Conservation (phyloP, 2,797 vertebrate species). For the Psittacula derbiana region DNA sequence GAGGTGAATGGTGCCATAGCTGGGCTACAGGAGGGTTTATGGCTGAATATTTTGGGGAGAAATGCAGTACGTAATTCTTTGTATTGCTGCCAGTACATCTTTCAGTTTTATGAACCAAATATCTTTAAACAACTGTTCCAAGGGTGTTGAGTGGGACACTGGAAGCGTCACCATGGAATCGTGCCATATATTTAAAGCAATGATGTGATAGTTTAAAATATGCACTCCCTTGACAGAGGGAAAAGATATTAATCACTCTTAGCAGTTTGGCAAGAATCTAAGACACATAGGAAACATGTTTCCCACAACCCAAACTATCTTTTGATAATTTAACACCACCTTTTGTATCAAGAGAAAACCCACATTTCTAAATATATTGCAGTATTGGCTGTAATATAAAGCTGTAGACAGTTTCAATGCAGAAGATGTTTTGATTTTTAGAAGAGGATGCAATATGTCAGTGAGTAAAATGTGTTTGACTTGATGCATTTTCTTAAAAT, state of each 20-base stretch:
- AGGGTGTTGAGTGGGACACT: background rate
- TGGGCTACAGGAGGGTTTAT: background rate
- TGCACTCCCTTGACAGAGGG: background rate
- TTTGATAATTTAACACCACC: background rate
- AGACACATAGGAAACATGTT: background rate
- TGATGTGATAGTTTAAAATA: constrained; percentile 32
- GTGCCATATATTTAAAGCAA: background rate
- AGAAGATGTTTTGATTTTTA: background rate
- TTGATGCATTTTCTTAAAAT: background rate
- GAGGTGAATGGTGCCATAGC: background rate
- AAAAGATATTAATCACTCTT: background rate
- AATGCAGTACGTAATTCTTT: background rate
- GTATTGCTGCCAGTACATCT: background rate
- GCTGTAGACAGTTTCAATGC: background rate
- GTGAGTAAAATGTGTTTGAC: background rate
- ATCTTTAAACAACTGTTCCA: background rate
- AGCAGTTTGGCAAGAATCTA: background rate
- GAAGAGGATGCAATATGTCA: background rate
- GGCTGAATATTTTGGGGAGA: background rate
- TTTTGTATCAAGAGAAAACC: background rate
- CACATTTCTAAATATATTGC: background rate
- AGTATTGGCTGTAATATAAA: background rate
- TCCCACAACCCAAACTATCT: constrained; percentile 2
- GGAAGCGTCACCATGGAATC: background rate
- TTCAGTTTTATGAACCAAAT: background rate